Evolutionary conservation across 2,113 vertebrate genomes (phyloP).

Genomic region (Tupaia tana): DNA sequence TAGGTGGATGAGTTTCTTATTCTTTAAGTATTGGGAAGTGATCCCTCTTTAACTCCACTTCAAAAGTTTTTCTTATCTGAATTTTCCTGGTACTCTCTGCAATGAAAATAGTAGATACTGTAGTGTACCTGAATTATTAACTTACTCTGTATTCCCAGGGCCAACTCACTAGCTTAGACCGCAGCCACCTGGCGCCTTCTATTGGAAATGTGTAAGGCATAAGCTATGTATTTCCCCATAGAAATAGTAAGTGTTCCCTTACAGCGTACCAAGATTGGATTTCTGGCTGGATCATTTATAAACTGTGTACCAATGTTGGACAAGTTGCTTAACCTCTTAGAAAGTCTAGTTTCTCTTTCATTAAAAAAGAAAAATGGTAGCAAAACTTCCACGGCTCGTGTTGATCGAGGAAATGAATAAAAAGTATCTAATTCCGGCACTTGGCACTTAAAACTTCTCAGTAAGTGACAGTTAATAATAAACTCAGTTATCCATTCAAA

Average conservation of each 20-base stretch:
- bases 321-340: constrained; percentile 31
- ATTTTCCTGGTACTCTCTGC: constrained; percentile 1
- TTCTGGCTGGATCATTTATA: constrained; percentile 9
- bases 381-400: neutral
- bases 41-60: neutral
- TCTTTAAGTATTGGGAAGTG: neutral
- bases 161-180: neutral
- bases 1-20: neutral
- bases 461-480: constrained; percentile 27
- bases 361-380: neutral
- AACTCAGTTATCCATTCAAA: neutral
- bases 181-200: neutral
- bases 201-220: neutral
- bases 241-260: constrained; percentile 34
- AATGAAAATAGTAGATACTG: neutral
- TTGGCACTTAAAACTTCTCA: neutral
- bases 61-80: neutral
- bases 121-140: neutral
- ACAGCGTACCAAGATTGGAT: neutral
- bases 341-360: neutral
- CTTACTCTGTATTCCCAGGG: neutral
- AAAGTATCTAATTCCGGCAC: neutral
- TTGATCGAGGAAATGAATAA: neutral
- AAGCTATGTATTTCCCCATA: neutral
- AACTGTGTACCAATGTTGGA: neutral